These are phyloP conservation scores for Eupithecia insigniata DNA, from an alignment of 2,888 invertebrate genomes.

Conservation along the genomic window DNA sequence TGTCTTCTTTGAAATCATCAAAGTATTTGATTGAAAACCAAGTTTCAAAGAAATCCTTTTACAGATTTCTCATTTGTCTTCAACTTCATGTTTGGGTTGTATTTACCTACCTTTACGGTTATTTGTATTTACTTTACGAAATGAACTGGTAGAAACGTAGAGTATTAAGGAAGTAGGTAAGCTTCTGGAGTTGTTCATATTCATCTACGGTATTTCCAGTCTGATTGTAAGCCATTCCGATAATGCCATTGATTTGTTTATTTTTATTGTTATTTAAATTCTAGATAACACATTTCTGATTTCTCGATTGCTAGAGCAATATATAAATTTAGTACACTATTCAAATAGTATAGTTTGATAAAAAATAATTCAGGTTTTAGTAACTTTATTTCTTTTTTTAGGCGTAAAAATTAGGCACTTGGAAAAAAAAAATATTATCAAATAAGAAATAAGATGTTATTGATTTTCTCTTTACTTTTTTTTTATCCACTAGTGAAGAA, in stretches of 20 bases:
- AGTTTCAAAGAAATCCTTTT: constrained; percentile 1
- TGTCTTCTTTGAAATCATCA: not conserved
- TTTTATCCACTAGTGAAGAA: too few species aligned
- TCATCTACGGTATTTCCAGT: not conserved
- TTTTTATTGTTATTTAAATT: too few species aligned
- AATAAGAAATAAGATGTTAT: too few species aligned
- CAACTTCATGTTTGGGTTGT: constrained; percentile 3
- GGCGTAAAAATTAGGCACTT: too few species aligned
- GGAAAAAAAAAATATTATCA: too few species aligned
- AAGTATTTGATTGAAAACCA: not conserved
- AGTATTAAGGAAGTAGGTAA: not conserved
- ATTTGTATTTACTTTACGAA: not conserved
- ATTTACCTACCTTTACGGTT: not conserved
- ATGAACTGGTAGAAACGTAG: not conserved
- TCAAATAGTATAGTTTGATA: not conserved
- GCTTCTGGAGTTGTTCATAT: too few species aligned
- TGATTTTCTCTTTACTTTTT: too few species aligned
- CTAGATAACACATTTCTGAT: not conserved
- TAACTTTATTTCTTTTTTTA: too few species aligned
- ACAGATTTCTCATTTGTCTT: not conserved
- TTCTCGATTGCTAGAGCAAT: not conserved
- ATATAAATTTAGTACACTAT: too few species aligned
- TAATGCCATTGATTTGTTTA: not conserved
- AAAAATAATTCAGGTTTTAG: too few species aligned
- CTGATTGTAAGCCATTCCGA: not conserved